Conservation (phyloP, 2,113 vertebrate species). For the Centrocercus urophasianus region DNA sequence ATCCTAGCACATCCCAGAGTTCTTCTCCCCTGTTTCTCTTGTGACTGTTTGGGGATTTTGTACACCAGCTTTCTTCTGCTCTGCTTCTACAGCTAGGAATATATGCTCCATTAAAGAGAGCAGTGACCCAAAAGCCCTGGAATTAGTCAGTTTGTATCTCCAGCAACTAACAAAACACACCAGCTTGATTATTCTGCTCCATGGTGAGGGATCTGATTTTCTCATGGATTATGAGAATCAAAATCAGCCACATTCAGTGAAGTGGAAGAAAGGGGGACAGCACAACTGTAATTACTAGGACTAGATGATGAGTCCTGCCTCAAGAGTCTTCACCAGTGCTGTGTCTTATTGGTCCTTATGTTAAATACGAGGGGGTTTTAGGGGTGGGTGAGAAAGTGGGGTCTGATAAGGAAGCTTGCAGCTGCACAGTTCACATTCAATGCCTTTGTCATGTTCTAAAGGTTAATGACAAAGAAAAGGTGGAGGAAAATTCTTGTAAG, state of each 20-base stretch:
- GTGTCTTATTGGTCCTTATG: not conserved
- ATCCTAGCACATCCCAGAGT: not conserved
- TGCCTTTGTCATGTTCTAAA: not conserved
- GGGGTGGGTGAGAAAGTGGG: not conserved
- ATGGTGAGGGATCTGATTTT: not conserved
- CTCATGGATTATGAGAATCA: not conserved
- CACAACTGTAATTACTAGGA: not conserved
- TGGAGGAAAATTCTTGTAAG: not conserved
- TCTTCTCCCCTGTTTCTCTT: not conserved
- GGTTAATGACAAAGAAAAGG: not conserved
- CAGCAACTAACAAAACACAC: not conserved
- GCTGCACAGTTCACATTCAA: not conserved
- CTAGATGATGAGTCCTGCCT: not conserved
- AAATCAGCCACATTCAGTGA: not conserved
- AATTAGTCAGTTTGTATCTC: not conserved
- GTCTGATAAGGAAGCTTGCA: not conserved
- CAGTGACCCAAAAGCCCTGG: not conserved
- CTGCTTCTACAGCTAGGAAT: not conserved
- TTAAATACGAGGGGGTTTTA: not conserved
- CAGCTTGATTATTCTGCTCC: not conserved
- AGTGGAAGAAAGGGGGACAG: not conserved
- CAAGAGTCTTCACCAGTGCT: not conserved
- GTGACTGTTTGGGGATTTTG: not conserved
- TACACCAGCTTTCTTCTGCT: not conserved
- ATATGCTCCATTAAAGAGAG: rapidly evolving